Evolutionary conservation across 2,888 invertebrate species (phyloP), one percentile per base, ranked within the genome.

Genomic region (Rotaria macrura): DNA sequence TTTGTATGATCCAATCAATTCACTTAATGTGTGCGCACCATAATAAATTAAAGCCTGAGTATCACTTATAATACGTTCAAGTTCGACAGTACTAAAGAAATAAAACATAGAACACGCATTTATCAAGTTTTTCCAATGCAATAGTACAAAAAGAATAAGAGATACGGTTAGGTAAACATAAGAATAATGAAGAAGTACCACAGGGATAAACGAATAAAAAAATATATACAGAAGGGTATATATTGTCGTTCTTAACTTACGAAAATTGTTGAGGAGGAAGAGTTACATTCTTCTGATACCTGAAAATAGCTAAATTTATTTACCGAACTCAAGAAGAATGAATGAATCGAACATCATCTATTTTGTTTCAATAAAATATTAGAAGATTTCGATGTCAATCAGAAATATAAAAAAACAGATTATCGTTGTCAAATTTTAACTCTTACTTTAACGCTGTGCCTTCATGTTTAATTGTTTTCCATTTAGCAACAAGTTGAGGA

Each of bases 381-480:
- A 12, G 52, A 52, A 52, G 52, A 52, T 52, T 52, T 52, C 52
- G 52, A 52, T 52, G 9, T 1, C 10, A 43, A 43, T 43, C 5
- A 5, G 10, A 43, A 49, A 9, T 17, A 49, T 3, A 49, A 49
- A 14, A 49, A 49, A 52, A 52, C 23, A 52, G 23, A 23, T 52
- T 10, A 65, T 65, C 4, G 10, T 20, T 38, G 5, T 20, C 2
- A 38, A 72, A 20, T 2, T 23, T 38, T 23, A 17, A 23, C 38
- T 38, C 79, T 23, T 79, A 79, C 79, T 79, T 79, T 25, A 79
- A n/a, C 43, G 79, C 4, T 43, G 79, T 9, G 12, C 79, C 43
- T 12, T 79, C 79, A 20, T 43, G 79, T 43, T 79, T 79, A 12
- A n/a, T 43, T 79, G 79, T 79, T 79, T 79, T 79, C 79, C 79